Evolutionary conservation across 2,797 vertebrate genomes (phyloP).

Genomic region (Channallabes apus): DNA sequence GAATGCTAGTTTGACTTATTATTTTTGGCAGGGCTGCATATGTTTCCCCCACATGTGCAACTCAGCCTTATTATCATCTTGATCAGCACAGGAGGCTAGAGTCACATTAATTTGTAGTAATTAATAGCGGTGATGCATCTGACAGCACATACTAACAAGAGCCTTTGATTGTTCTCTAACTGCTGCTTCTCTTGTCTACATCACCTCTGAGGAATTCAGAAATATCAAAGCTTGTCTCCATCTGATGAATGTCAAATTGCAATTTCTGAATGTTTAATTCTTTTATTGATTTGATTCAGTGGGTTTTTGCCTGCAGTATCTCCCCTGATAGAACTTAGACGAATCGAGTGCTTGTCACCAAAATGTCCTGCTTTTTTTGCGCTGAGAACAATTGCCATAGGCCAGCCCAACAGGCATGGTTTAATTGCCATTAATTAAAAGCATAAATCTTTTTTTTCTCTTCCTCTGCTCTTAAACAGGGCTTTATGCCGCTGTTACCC

Average conservation of each 20-base stretch:
- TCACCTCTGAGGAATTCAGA: conserved; percentile 96
- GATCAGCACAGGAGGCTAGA: conserved; percentile 86
- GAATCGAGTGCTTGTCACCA: conserved; percentile 99
- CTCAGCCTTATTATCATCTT: conserved; percentile 93
- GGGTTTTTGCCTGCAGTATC: conserved; percentile 95
- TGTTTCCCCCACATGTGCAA: conserved; percentile 73
- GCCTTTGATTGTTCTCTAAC: conserved; percentile 99
- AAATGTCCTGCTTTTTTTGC: conserved; percentile 92
- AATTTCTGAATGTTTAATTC: conserved; percentile 99
- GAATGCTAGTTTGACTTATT: conserved; percentile 89
- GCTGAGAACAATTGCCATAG: conserved; percentile 98
- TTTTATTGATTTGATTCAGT: conserved; percentile 99
- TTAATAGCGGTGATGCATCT: conserved; percentile 96
- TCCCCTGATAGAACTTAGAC: conserved; percentile 99
- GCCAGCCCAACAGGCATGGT: conserved; percentile 99
- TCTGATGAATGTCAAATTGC: conserved; percentile 99
- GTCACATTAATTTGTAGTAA: conserved; percentile 99
- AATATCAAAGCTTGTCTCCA: conserved; percentile 97
- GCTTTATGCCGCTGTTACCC: conserved; percentile 81
- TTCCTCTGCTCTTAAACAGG: conserved; percentile 97
- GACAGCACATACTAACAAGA: conserved; percentile 97
- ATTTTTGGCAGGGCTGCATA: conserved; percentile 97
- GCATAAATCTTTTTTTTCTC: conserved; percentile 99
- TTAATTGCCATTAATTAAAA: conserved; percentile 99
- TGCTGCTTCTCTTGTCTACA: conserved; percentile 94